Conservation (phyloP, 2,797 vertebrate genomes). For the Melopsittacus undulatus region DNA sequence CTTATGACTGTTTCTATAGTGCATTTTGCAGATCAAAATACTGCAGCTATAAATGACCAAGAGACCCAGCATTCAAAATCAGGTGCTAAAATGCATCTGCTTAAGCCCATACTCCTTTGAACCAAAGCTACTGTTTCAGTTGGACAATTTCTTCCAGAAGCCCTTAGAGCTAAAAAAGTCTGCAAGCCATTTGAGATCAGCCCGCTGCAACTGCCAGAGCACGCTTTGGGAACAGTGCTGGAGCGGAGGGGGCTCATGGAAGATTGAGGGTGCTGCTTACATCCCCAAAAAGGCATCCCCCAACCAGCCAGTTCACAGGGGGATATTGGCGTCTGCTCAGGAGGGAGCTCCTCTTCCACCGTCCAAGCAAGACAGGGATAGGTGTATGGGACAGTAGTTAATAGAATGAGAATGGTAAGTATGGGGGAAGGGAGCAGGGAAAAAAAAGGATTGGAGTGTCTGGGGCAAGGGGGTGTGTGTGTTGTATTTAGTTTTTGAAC, state of each 20-base stretch:
- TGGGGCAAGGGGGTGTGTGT: background rate
- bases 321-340: slow-evolving; percentile 43
- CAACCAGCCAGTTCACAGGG: slow-evolving; percentile 25
- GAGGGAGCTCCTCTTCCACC: slow-evolving; percentile 39
- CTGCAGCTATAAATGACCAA: slow-evolving; percentile 22
- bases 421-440: background rate
- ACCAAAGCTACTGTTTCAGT: slow-evolving; percentile 61
- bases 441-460: background rate
- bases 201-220: slow-evolving; percentile 41
- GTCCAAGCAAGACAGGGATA: slow-evolving; percentile 35
- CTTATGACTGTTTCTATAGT: background rate
- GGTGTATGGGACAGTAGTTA: slow-evolving; percentile 33
- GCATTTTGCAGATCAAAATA: slow-evolving; percentile 48
- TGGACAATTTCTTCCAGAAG: slow-evolving; percentile 57
- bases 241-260: slow-evolving; percentile 24
- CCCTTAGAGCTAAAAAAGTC: slow-evolving; percentile 9
- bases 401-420: background rate
- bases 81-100: slow-evolving; percentile 55
- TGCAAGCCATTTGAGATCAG: slow-evolving; percentile 38
- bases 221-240: background rate
- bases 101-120: slow-evolving; percentile 48
- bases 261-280: background rate
- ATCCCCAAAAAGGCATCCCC: slow-evolving; percentile 42
- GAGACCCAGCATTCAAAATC: slow-evolving; percentile 52
- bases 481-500: background rate